phyloP scores from a whole-genome alignment of 2,797 vertebrate genomes.

The Periparus ater region DNA sequence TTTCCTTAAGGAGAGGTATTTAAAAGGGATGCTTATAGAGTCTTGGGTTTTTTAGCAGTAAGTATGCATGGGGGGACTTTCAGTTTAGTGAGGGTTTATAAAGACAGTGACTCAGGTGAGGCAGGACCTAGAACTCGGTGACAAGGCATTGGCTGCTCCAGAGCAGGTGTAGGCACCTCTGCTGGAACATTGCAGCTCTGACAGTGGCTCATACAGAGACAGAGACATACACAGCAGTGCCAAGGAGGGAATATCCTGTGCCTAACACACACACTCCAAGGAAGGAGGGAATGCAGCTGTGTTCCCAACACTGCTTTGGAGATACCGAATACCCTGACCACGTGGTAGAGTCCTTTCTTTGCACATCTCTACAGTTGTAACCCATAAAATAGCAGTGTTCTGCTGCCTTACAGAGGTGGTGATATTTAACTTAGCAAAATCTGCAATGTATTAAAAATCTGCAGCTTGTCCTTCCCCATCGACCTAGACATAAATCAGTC shows the following conservation, averaged over 20 bases:
- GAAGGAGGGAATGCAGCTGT: not conserved
- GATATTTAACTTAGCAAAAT: not conserved
- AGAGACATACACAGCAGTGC: not conserved
- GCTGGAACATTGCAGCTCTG: not conserved
- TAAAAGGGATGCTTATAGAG: not conserved
- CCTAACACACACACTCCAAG: not conserved
- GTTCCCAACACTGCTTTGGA: not conserved
- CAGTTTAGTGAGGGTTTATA: not conserved
- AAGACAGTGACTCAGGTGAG: not conserved
- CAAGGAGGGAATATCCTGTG: not conserved
- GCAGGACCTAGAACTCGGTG: not conserved
- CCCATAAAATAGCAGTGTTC: not conserved
- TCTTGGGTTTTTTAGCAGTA: not conserved
- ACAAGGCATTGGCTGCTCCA: not conserved
- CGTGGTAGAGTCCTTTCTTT: not conserved
- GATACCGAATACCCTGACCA: too few relatives aligned
- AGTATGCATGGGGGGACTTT: not conserved
- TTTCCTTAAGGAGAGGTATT: not conserved
- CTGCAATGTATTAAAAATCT: not conserved
- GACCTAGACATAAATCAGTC: not conserved
- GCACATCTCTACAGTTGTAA: not conserved
- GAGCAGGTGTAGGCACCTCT: not conserved
- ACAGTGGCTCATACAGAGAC: not conserved
- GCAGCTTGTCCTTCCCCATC: not conserved
- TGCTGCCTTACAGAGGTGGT: not conserved